Conservation (phyloP, 2,113 vertebrate genomes). For the Poeciliopsis turrubarensis region DNA sequence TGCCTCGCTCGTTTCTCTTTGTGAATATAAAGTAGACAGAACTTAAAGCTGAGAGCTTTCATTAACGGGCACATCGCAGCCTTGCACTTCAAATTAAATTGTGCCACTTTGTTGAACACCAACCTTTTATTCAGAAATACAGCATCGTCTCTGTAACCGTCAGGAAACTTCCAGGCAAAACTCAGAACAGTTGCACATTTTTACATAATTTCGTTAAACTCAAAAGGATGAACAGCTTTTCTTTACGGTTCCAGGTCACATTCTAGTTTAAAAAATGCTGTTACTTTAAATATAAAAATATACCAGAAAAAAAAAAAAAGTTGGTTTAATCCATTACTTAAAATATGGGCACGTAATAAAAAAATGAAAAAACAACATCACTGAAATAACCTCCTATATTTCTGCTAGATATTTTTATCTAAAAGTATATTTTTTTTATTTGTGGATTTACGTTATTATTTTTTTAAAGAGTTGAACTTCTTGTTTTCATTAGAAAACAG, state of each 20-base stretch:
- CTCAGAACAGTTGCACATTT: not conserved
- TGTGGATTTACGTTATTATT: too few species aligned
- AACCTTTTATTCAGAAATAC: conserved; percentile 32
- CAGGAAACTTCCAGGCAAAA: conserved; percentile 24
- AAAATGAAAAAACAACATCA: not conserved
- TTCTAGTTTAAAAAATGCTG: too few species aligned
- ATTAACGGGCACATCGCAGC: conserved; percentile 54
- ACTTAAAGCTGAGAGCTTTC: conserved; percentile 62
- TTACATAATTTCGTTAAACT: conserved; percentile 13
- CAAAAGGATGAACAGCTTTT: not conserved
- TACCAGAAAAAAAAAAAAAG: not conserved
- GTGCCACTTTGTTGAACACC: conserved; percentile 67
- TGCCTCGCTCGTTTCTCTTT: conserved; percentile 44
- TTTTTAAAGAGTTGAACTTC: too few species aligned
- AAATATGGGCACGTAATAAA: not conserved
- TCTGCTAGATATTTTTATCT: too few species aligned
- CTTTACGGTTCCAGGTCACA: conserved; percentile 6
- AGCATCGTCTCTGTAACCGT: conserved; percentile 38
- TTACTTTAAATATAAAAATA: not conserved
- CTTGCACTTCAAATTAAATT: conserved; percentile 63
- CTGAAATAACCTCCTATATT: too few species aligned
- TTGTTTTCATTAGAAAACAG: too few species aligned
- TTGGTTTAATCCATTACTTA: not conserved
- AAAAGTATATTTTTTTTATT: too few species aligned
- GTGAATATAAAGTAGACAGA: conserved; percentile 64